Evolutionary conservation across 1,140 invertebrate genomes (phyloP).

Genomic region (Asbolus verrucosus): DNA sequence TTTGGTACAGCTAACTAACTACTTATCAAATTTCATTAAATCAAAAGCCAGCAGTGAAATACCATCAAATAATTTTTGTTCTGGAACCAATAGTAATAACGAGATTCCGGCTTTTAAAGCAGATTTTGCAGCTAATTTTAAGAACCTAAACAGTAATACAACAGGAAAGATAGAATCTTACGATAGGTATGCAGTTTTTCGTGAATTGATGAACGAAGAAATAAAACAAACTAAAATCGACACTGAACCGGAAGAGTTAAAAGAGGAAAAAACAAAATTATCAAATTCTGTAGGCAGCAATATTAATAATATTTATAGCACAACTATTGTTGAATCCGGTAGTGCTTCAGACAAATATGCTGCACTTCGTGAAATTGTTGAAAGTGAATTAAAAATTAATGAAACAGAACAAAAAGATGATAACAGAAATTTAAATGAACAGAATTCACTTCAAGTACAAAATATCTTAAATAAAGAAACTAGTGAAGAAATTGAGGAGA

Average conservation of each 20-base stretch:
- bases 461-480: conserved; percentile 48
- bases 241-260: conserved; percentile 62
- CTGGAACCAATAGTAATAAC: conserved; percentile 24
- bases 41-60: conserved; percentile 62
- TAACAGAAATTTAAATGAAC: conserved; percentile 65
- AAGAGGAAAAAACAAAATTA: conserved; percentile 61
- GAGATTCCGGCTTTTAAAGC: conserved; percentile 67
- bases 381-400: conserved; percentile 60
- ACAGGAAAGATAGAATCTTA: conserved; percentile 64
- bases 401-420: conserved; percentile 49
- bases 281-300: conserved; percentile 62
- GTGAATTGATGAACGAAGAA: conserved; percentile 82
- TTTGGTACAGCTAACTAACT: conserved; percentile 83
- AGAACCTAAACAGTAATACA: conserved; percentile 67
- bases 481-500: conserved; percentile 45
- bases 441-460: too few species aligned
- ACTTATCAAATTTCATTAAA: conserved; percentile 76
- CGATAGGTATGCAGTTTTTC: conserved; percentile 87
- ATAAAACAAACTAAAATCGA: conserved; percentile 69
- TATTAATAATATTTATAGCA: conserved; percentile 29
- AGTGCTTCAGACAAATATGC: conserved; percentile 75
- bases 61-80: conserved; percentile 51
- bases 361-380: conserved; percentile 76
- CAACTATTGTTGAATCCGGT: conserved; percentile 27
- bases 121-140: conserved; percentile 75